Percentiles rank a stretch among this genome's conserved stretches.
Evolutionary conservation across 2,113 vertebrate genomes (phyloP).

Genomic region (Melospiza georgiana): DNA sequence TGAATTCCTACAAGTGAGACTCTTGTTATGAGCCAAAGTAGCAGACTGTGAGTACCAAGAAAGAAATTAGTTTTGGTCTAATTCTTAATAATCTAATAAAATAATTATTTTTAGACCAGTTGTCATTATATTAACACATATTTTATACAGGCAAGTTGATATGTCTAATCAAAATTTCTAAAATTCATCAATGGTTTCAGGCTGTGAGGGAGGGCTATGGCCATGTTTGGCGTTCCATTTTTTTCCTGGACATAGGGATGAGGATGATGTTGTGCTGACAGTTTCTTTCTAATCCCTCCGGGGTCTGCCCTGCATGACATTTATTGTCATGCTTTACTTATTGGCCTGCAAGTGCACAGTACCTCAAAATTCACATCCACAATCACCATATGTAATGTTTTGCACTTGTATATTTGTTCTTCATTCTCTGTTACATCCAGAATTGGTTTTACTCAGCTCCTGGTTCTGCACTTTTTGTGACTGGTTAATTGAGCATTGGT

Average conservation of each 20-base stretch:
- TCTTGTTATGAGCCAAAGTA: not conserved
- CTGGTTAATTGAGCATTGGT: not conserved
- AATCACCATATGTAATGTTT: not conserved
- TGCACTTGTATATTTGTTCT: not conserved
- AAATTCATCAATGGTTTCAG: not conserved
- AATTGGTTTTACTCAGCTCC: not conserved
- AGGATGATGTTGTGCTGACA: not conserved
- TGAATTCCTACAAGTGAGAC: not conserved
- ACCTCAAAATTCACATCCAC: not conserved
- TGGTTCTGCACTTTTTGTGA: not conserved
- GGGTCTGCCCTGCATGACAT: not conserved
- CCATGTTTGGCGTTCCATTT: accelerated
- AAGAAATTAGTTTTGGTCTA: not conserved
- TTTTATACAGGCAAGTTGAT: not conserved
- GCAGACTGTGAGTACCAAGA: not conserved
- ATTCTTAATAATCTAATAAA: not conserved
- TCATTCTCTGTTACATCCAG: not conserved
- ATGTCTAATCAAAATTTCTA: not conserved
- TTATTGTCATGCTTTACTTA: not conserved
- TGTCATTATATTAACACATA: not conserved
- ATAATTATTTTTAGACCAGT: not conserved
- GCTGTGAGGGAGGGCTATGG: no score
- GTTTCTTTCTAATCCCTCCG: not conserved
- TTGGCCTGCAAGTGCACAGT: not conserved
- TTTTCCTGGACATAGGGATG: not conserved